Evolutionary conservation across 2,888 invertebrate species (phyloP).

Genomic region (Cheilosia urbana): DNA sequence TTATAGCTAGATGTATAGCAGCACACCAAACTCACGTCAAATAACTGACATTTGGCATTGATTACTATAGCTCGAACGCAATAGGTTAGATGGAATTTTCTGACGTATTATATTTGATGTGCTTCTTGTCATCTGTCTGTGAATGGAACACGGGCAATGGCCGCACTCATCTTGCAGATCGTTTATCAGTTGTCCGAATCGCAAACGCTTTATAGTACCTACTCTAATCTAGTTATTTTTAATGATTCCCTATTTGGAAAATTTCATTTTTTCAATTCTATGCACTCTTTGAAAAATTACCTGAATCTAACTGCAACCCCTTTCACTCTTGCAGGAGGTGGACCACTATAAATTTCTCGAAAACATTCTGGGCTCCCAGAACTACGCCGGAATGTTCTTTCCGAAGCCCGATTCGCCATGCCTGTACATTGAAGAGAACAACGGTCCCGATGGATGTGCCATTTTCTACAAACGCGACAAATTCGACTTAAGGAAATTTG

Average conservation of each 20-base stretch:
- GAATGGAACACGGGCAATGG: too few species aligned
- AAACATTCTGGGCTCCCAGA: slow-evolving; percentile 86
- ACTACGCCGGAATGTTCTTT: slow-evolving; percentile 88
- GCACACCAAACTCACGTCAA: too few species aligned
- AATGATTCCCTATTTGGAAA: background rate
- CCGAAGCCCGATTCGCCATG: slow-evolving; percentile 92
- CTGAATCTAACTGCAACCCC: background rate
- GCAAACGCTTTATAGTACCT: too few species aligned
- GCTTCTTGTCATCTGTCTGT: too few species aligned
- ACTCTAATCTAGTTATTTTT: background rate
- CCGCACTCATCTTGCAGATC: too few species aligned
- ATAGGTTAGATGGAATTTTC: too few species aligned
- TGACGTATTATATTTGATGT: too few species aligned
- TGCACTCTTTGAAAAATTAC: background rate
- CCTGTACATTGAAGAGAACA: slow-evolving; percentile 88
- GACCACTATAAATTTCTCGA: slow-evolving; percentile 90
- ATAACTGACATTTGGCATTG: too few species aligned
- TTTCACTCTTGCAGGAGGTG: slow-evolving; percentile 86
- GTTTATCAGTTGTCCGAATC: too few species aligned
- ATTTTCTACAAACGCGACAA: slow-evolving; percentile 88
- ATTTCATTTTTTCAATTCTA: too few species aligned
- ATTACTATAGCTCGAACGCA: too few species aligned
- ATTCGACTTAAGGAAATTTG: slow-evolving; percentile 86
- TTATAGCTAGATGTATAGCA: too few species aligned
- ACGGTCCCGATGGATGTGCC: slow-evolving; percentile 92